A percentile compares a stretch with the other conserved stretches of the same genome.
phyloP scores from a whole-genome alignment of 2,888 invertebrate species.

The Troilus luridus region DNA sequence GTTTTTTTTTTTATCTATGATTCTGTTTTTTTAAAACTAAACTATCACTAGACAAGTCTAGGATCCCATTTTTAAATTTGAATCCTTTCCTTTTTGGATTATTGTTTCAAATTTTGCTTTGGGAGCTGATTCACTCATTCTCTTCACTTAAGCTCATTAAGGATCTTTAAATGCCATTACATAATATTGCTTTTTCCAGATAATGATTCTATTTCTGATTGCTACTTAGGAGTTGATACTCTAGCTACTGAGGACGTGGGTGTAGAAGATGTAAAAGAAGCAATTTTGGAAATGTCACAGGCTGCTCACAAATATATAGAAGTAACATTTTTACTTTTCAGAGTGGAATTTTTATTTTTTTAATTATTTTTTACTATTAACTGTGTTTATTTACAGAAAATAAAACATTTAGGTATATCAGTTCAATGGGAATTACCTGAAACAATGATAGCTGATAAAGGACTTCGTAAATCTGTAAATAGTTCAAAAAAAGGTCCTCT shows the following conservation, averaged over 20 bases:
- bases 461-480: background rate
- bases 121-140: too few species aligned
- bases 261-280: background rate
- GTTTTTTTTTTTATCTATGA: too few species aligned
- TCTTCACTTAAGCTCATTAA: too few species aligned
- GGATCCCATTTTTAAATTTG: too few species aligned
- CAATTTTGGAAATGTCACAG: background rate
- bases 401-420: background rate
- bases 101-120: too few species aligned
- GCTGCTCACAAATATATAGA: background rate
- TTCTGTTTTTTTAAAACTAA: too few species aligned
- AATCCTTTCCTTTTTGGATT: too few species aligned
- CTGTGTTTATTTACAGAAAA: background rate
- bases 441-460: background rate
- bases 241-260: background rate
- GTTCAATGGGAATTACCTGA: constrained; percentile 40
- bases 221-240: background rate
- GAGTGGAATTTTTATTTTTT: background rate
- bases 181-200: background rate
- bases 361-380: background rate
- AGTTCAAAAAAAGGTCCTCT: constrained; percentile 19
- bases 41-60: too few species aligned
- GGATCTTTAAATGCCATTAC: background rate
- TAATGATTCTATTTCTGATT: background rate
- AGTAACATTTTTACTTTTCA: background rate